Evolutionary conservation across 2,797 vertebrate species (phyloP).

Genomic region (Phyllotis vaccarum): DNA sequence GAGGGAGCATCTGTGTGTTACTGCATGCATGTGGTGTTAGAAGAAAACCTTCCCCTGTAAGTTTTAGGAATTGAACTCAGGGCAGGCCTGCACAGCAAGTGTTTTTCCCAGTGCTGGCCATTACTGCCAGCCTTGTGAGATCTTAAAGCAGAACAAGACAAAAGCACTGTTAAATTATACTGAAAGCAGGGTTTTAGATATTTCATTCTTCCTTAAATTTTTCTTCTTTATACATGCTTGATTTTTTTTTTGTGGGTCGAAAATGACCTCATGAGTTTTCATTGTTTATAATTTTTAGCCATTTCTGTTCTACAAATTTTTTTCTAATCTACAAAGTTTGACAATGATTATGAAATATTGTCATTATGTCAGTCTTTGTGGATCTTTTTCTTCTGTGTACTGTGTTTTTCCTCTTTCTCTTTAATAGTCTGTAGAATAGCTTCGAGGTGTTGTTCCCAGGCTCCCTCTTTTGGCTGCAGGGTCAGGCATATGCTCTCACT

Average conservation of each 20-base stretch:
- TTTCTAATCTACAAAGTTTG: conserved; percentile 22
- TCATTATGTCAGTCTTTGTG: background rate
- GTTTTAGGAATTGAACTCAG: background rate
- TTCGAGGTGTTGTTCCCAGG: background rate
- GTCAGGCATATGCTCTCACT: background rate
- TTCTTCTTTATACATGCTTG: background rate
- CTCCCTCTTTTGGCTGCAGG: background rate
- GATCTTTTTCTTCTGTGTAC: background rate
- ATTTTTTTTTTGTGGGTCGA: conserved; percentile 36
- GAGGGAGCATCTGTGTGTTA: background rate
- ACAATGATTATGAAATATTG: background rate
- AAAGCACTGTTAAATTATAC: background rate
- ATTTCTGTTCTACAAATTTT: background rate
- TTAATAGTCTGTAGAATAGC: background rate
- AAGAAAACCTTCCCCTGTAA: background rate
- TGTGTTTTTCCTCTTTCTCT: background rate
- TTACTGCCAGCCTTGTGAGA: background rate
- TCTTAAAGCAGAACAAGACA: background rate
- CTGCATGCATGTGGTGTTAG: background rate
- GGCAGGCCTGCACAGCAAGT: background rate
- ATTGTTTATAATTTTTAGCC: background rate
- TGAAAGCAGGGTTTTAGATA: background rate
- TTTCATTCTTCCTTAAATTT: background rate
- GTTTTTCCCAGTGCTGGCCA: background rate
- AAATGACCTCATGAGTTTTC: background rate